Percentiles rank a stretch among this genome's conserved stretches.
phyloP scores from a whole-genome alignment of 2,113 vertebrate genomes.

The Camelus bactrianus region DNA sequence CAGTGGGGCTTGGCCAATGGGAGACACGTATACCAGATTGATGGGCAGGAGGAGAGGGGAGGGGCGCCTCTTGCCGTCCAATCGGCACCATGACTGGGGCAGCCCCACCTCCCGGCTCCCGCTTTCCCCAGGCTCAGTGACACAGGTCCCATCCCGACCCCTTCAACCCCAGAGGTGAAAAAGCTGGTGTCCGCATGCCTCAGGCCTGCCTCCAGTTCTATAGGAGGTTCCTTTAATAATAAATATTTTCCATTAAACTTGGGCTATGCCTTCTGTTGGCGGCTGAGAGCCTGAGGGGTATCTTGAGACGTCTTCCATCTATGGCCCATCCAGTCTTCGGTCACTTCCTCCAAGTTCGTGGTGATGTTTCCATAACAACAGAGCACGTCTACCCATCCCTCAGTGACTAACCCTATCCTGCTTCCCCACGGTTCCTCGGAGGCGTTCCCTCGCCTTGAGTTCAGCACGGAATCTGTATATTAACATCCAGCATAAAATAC shows the following conservation, averaged over 20 bases:
- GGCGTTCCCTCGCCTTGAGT: not conserved
- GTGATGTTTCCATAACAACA: accelerated
- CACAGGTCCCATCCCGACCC: not conserved
- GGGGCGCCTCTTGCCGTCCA: accelerated
- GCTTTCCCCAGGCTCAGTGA: not conserved
- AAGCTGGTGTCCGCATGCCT: not conserved
- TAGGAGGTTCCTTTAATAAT: not conserved
- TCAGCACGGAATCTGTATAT: not conserved
- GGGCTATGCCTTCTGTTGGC: not conserved
- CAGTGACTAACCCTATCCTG: not conserved
- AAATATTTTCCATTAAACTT: not conserved
- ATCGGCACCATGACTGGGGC: not conserved
- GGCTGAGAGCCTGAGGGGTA: not conserved
- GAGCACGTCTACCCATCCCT: no score
- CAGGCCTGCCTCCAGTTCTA: not conserved
- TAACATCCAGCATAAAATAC: no score
- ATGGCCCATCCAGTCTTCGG: no score
- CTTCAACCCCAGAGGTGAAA: constrained; percentile 22
- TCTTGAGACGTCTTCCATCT: not conserved
- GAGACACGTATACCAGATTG: not conserved
- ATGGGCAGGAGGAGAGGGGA: not conserved
- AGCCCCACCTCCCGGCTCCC: not conserved
- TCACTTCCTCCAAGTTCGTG: accelerated
- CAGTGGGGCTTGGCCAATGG: not conserved
- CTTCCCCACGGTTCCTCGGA: not conserved